Conservation (phyloP, 2,113 vertebrate species). For the Pollachius pollachius region DNA sequence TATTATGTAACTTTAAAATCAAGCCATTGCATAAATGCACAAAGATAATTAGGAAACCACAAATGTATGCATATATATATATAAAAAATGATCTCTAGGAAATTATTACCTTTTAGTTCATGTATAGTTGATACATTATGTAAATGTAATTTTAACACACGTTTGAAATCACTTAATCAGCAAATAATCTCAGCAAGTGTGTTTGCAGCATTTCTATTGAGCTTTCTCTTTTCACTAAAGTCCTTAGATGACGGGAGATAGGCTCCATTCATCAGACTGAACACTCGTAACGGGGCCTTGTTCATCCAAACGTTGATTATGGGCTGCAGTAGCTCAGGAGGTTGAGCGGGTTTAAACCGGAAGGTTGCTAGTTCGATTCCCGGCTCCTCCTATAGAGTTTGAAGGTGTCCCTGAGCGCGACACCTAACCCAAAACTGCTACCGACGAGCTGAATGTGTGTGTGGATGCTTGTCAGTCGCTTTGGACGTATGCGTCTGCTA, state of each 20-base stretch:
- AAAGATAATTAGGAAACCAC: not conserved
- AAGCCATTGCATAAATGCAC: constrained; percentile 27
- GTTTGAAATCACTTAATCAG: constrained; percentile 30
- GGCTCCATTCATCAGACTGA: too few relatives aligned
- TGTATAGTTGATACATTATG: constrained; percentile 36
- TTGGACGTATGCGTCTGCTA: too few relatives aligned
- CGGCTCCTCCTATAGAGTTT: too few relatives aligned
- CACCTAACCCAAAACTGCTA: too few relatives aligned
- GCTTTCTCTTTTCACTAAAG: constrained; percentile 5
- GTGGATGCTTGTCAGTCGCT: too few relatives aligned
- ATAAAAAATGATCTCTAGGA: constrained; percentile 14
- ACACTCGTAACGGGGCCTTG: too few relatives aligned
- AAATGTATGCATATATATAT: not conserved
- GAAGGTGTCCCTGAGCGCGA: too few relatives aligned
- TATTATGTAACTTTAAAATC: constrained; percentile 2
- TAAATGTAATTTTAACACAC: constrained; percentile 37
- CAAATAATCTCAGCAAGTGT: constrained; percentile 26
- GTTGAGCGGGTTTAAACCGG: too few relatives aligned
- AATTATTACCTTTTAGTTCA: constrained; percentile 20
- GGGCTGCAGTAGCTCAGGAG: too few relatives aligned
- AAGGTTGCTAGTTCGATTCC: too few relatives aligned
- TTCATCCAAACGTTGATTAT: too few relatives aligned
- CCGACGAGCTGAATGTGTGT: too few relatives aligned
- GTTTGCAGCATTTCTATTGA: not conserved
- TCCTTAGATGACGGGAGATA: not conserved